Conservation (phyloP, 2,888 invertebrate species). For the Drosophila nr. perissopoda region DNA sequence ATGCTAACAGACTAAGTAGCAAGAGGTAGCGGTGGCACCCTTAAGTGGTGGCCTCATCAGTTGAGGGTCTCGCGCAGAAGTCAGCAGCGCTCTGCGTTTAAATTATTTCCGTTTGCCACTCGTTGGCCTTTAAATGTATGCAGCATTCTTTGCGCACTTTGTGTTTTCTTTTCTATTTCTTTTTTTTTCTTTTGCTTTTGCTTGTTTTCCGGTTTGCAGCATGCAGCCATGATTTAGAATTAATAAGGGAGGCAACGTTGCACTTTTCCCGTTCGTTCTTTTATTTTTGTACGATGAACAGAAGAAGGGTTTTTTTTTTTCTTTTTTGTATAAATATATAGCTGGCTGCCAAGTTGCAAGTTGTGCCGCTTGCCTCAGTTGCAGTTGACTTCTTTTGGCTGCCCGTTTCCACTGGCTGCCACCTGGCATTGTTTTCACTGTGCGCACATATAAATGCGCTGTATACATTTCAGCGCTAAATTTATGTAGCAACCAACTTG, state of each 20-base stretch:
- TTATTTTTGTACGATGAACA: not conserved
- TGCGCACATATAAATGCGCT: constrained; percentile 67
- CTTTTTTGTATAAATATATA: constrained; percentile 7
- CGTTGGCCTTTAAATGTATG: constrained; percentile 30
- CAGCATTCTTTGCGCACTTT: constrained; percentile 26
- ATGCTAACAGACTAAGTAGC: constrained; percentile 21
- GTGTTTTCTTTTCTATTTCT: not conserved
- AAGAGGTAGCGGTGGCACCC: constrained; percentile 48
- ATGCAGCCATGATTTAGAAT: constrained; percentile 70
- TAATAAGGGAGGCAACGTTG: constrained; percentile 63
- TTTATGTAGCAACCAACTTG: constrained; percentile 64
- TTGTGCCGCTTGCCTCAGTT: constrained; percentile 34
- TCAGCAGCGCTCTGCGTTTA: constrained; percentile 51
- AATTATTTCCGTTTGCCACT: constrained; percentile 60
- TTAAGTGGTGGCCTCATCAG: constrained; percentile 63
- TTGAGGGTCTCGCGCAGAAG: constrained; percentile 13
- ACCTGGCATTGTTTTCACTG: constrained; percentile 69
- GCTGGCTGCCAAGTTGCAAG: constrained; percentile 34
- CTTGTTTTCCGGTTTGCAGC: constrained; percentile 37
- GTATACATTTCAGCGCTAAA: constrained; percentile 75
- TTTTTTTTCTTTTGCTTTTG: not conserved
- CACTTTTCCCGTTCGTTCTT: constrained; percentile 20
- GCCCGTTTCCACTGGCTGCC: constrained; percentile 30
- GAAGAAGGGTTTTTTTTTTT: constrained; percentile 1
- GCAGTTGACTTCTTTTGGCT: constrained; percentile 68